Evolutionary conservation across 2,113 vertebrate genomes (phyloP), one percentile per base, ranked within the genome.

Genomic region (Syngnathoides biaculeatus): DNA sequence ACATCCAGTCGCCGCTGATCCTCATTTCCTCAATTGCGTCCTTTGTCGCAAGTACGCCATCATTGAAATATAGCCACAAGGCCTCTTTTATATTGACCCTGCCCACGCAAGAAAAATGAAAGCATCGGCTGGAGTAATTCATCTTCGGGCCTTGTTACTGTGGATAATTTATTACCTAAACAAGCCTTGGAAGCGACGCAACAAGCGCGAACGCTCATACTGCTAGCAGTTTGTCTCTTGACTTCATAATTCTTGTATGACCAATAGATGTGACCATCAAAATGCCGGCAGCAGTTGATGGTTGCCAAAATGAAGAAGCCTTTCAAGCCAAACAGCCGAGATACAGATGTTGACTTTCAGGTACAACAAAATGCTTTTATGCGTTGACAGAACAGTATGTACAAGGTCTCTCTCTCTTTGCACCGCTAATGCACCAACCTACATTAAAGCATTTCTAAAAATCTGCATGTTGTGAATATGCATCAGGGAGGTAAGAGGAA

Each of bases 341-440:
- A 77, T 76, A 61, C 63, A 71, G 57, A 75, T 75, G 42, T 53
- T 75, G 56, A 63, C 66, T 84, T 64, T 69, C 68, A 72, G 78
- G 69, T 82, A 88, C 86, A 89, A 72, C 73, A 79, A 83, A 89
- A 87, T 67, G 85, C 86, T 87, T 86, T 88, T 85, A 86, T 30
- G 39, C 71, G 17, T 5, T 66, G 73, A 79, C 77, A 84, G 68
- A 67, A 55, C 40, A 48, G 67, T 66, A 71, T 74, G 67, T 74
- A 22, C 75, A 65, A 68, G 55, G 61, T 72, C 26, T 59, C 56
- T 71, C 74, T 65, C 75, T n/a, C n/a, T n/a, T 73, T 38, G 42
- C 57, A 15, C 65, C 57, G 58, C 66, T 62, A 67, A 74, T 75
- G 79, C 82, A 73, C 57, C 79, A 75, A 55, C 43, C 56, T 56